Percentiles rank a stretch among this genome's conserved stretches.
Evolutionary conservation across 2,113 vertebrate genomes (phyloP).

Genomic region (Limnothrissa miodon): DNA sequence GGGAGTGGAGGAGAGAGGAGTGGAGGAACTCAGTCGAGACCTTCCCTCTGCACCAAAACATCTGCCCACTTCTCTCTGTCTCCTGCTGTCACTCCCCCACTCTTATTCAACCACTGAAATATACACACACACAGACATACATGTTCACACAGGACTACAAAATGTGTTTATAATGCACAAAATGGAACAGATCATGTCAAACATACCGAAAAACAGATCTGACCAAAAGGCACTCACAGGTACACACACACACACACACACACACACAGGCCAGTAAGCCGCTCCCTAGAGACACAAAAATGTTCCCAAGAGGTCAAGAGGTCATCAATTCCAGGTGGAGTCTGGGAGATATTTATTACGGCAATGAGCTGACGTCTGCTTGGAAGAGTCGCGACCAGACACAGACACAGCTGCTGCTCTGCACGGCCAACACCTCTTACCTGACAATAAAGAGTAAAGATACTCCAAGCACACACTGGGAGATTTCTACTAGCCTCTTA

Average conservation of each 20-base stretch:
- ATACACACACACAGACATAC: conserved; percentile 34
- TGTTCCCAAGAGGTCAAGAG: conserved; percentile 66
- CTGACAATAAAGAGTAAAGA: conserved; percentile 60
- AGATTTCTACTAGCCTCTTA: conserved; percentile 3
- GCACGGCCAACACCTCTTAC: conserved; percentile 57
- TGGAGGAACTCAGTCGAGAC: neutral
- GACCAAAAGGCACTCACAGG: neutral
- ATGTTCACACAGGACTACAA: neutral
- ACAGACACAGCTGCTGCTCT: conserved; percentile 65
- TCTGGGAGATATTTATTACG: conserved; percentile 75
- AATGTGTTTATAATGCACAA: neutral
- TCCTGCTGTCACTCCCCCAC: conserved; percentile 26
- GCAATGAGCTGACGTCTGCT: conserved; percentile 74
- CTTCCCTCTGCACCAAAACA: neutral
- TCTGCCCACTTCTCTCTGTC: conserved; percentile 13
- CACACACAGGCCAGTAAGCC: conserved; percentile 65
- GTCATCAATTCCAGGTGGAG: conserved; percentile 73
- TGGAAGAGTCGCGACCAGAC: conserved; percentile 57
- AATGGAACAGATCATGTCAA: neutral
- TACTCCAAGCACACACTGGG: conserved; percentile 20
- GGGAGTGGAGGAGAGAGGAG: conserved; percentile 21
- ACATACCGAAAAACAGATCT: neutral
- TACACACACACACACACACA: conserved; percentile 2
- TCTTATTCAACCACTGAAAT: conserved; percentile 18
- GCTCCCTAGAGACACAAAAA: conserved; percentile 56